phyloP scores from a whole-genome alignment of 2,888 invertebrate genomes.

The Autographa pulchrina region DNA sequence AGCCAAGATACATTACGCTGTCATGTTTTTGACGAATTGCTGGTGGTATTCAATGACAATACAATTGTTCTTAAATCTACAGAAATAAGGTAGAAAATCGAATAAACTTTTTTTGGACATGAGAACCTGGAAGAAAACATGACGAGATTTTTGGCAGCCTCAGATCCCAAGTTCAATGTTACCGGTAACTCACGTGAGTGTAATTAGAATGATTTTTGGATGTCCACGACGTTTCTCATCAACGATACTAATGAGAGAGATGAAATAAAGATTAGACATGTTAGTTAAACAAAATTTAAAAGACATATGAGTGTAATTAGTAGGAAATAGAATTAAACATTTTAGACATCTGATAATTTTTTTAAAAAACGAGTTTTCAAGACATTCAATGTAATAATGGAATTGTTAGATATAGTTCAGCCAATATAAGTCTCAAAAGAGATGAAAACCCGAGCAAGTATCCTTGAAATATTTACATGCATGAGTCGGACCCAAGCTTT shows the following conservation, averaged over 20 bases:
- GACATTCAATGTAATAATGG: neutral
- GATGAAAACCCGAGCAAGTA: neutral
- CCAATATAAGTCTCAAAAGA: neutral
- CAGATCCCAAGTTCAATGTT: conserved; percentile 84
- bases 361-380: neutral
- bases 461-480: conserved; percentile 6
- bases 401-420: neutral
- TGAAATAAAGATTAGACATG: conserved; percentile 31
- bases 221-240: conserved; percentile 32
- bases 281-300: neutral
- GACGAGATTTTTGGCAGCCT: conserved; percentile 66
- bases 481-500: neutral
- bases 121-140: conserved; percentile 15
- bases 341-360: neutral
- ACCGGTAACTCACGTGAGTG: conserved; percentile 68
- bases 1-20: conserved; percentile 70
- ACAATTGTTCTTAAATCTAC: conserved; percentile 50
- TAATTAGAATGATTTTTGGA: conserved; percentile 69
- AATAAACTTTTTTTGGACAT: conserved; percentile 28
- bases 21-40: conserved; percentile 55
- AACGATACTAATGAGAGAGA: conserved; percentile 25
- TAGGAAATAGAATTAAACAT: neutral
- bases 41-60: conserved; percentile 44
- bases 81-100: conserved; percentile 48
- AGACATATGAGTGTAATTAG: neutral